These are phyloP conservation scores for Polypedilum pembai DNA, from an alignment of 1,140 invertebrate species.

Conservation along the genomic window DNA sequence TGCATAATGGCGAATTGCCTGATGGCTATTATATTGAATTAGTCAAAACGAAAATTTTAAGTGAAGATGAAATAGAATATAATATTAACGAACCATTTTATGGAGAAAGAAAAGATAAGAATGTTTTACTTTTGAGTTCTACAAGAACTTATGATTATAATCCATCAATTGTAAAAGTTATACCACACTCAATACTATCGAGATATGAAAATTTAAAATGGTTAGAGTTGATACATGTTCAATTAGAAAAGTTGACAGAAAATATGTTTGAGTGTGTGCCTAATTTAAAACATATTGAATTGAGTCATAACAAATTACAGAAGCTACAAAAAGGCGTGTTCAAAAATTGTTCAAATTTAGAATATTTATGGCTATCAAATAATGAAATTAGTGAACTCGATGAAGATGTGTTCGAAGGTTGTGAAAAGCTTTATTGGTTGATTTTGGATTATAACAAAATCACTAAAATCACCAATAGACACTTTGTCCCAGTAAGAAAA, in stretches of 20 bases:
- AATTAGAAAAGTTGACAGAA: neutral
- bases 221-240: neutral
- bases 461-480: neutral
- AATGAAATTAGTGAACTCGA: neutral
- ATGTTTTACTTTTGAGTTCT: neutral
- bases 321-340: neutral
- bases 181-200: neutral
- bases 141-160: neutral
- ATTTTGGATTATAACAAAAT: neutral
- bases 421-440: neutral
- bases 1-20: neutral
- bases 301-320: neutral
- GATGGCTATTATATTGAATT: neutral
- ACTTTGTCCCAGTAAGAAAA: neutral
- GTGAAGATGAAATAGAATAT: conserved; percentile 3
- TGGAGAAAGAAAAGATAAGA: neutral
- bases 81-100: neutral
- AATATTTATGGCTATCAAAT: neutral
- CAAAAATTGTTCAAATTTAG: neutral
- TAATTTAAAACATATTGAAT: neutral
- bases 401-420: neutral
- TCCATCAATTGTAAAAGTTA: neutral
- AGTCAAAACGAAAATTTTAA: neutral
- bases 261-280: neutral
- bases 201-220: neutral